Percentiles rank a stretch among this genome's conserved stretches.
phyloP scores from a whole-genome alignment of 2,797 vertebrate species.

The Arremon aurantiirostris region DNA sequence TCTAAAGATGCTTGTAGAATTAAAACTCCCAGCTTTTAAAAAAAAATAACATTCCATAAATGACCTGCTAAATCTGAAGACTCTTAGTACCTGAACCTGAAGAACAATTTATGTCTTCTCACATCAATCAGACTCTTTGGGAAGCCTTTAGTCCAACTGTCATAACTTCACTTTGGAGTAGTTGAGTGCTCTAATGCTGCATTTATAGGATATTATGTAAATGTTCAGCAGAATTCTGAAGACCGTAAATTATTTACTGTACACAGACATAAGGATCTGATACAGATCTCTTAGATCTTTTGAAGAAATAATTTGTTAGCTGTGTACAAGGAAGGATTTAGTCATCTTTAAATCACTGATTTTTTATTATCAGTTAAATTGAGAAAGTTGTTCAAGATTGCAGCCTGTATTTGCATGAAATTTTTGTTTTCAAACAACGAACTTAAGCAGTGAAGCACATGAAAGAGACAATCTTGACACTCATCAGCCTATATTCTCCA shows the following conservation, averaged over 20 bases:
- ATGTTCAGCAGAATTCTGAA: neutral
- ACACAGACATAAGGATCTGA: neutral
- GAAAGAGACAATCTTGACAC: neutral
- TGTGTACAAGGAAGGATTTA: neutral
- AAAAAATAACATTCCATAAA: neutral
- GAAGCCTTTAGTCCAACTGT: neutral
- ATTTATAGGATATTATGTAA: neutral
- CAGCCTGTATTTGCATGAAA: neutral
- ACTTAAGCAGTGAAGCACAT: neutral
- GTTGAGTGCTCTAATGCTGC: neutral
- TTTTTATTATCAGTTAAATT: neutral
- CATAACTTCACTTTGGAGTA: neutral
- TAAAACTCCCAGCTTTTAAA: accelerated
- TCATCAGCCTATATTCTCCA: neutral
- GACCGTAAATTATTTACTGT: neutral
- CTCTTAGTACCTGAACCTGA: neutral
- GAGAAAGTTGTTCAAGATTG: neutral
- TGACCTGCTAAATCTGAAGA: neutral
- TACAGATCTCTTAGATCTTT: neutral
- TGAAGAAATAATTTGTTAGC: neutral
- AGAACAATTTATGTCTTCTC: neutral
- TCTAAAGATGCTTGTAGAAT: neutral
- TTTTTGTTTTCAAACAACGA: neutral
- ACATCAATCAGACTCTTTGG: neutral
- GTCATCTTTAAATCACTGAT: neutral